A percentile compares a stretch with the other conserved stretches of the same genome.
Conservation (phyloP, 1,140 invertebrate species). For the Ceratitis capitata region DNA sequence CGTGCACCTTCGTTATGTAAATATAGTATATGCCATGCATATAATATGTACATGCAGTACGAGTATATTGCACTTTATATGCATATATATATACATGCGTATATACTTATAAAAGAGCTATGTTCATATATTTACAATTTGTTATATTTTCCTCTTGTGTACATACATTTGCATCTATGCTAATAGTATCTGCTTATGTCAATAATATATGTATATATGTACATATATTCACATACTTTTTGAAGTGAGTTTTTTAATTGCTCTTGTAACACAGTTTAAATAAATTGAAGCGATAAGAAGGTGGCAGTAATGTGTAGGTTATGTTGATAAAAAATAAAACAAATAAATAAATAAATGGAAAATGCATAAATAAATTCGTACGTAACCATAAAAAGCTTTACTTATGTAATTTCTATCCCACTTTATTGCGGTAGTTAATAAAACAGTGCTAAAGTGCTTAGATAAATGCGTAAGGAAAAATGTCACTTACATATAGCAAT, state of each 20-base stretch:
- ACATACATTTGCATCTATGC: not conserved
- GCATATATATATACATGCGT: not conserved
- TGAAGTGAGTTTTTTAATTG: not conserved
- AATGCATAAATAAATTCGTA: not conserved
- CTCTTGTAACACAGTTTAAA: not conserved
- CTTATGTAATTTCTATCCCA: not conserved
- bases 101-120: not conserved
- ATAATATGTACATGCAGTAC: not conserved
- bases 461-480: not conserved
- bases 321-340: not conserved
- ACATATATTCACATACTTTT: not conserved
- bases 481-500: not conserved
- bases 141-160: not conserved
- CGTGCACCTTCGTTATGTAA: conserved; percentile 19
- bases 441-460: not conserved
- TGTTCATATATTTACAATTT: not conserved
- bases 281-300: not conserved
- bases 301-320: not conserved
- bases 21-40: no score
- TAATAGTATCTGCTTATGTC: not conserved
- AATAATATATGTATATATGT: not conserved
- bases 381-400: not conserved
- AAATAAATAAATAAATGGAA: not conserved
- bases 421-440: not conserved
- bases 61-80: not conserved